Conservation (phyloP, 2,888 invertebrate species). For the Andrena minutula region DNA sequence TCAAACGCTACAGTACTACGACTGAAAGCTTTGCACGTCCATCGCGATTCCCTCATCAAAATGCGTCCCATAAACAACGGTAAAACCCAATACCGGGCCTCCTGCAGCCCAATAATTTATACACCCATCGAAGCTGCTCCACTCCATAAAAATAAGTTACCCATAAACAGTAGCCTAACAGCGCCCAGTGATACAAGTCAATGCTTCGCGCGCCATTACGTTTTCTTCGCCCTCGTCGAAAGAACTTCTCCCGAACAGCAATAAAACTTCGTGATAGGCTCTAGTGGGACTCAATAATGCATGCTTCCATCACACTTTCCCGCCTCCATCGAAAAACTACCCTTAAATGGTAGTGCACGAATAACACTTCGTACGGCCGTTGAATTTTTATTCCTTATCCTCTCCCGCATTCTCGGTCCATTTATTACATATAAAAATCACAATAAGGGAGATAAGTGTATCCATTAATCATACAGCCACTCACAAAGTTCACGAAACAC, state of each 20-base stretch:
- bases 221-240: neutral
- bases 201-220: neutral
- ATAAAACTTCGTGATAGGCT: neutral
- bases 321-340: neutral
- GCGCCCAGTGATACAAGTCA: conserved; percentile 6
- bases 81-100: neutral
- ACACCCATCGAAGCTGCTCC: neutral
- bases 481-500: no score
- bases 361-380: no score
- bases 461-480: no score
- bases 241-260: neutral
- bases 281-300: neutral
- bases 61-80: neutral
- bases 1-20: neutral
- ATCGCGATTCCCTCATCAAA: neutral
- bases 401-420: no score
- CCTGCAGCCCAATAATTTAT: neutral
- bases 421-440: no score
- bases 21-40: neutral
- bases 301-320: neutral
- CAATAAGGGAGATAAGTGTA: no score
- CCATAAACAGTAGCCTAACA: conserved; percentile 11
- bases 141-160: neutral
- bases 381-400: no score
- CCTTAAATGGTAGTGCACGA: neutral